Base-by-base conservation (phyloP, 2,888 invertebrate genomes). In the Plebejus melissa region DNA sequence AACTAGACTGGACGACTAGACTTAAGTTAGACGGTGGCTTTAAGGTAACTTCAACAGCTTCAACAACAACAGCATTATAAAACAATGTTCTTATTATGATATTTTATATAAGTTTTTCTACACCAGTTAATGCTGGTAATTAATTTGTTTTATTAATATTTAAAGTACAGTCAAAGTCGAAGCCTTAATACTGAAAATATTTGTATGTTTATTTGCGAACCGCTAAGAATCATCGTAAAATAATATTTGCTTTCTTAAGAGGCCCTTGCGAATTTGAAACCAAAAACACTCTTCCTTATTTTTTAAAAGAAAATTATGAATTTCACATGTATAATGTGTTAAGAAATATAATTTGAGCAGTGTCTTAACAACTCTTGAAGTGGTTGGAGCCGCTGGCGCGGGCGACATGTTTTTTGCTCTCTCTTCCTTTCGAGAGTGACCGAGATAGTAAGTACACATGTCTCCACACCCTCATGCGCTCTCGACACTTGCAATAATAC, bases 381-480 rank as follows among this genome's bases (percentile, higher is more conserved):
- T 71, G 58, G 38, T 74, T 75, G 72, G 72, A 75, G 72, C 76
- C 76, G 74, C 74, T 69, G 50, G 76, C 77, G 77, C 65, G 76
- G 60, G 38, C 58, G 71, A 69, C 50, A 69, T 74, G 74, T 50
- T 50, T 36, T 11, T 69, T n/a, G 28, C 60, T 46, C 69, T 32
- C 74, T 74, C 65, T 69, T 71, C 36, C 32, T 1, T 65, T 36
- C 74, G 75, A 75, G 77, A 76, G 75, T 38, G 76, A 72, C 74
- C 32, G 78, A 79, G 76, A 75, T 80, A 78, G 81, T 76, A 81
- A 79, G 80, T 80, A 83, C 86, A 83, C 81, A 80, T 82, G 83
- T 84, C 78, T 65, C 36, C 13, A 65, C 65, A 16, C 13, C 32
- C 32, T 54, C 32, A 9, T 28, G 60, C 22, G 22, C 28, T 60